Evolutionary conservation across 1,140 invertebrate genomes (phyloP).

Genomic region (Drosophila suzukii): DNA sequence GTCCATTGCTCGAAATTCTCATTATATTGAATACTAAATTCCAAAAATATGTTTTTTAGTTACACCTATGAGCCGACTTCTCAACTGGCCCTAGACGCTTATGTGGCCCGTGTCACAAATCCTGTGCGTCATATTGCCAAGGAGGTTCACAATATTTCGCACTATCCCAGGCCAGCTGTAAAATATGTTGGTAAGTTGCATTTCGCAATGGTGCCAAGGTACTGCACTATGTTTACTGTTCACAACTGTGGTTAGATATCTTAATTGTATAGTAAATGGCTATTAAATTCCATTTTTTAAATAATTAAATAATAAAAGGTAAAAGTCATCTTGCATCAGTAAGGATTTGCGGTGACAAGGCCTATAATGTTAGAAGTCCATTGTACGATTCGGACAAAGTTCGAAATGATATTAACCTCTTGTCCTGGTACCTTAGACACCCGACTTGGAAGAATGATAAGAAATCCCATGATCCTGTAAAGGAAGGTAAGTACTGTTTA

Average conservation of each 20-base stretch:
- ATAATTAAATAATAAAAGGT: slow-evolving; percentile 85
- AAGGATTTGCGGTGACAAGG: slow-evolving; percentile 91
- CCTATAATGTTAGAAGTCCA: slow-evolving; percentile 89
- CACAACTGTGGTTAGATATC: slow-evolving; percentile 43
- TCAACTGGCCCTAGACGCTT: slow-evolving; percentile 74
- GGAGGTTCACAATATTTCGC: slow-evolving; percentile 78
- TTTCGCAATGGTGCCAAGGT: neutral
- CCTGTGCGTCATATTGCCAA: slow-evolving; percentile 79
- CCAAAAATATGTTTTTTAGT: slow-evolving; percentile 4
- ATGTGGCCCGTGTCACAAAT: slow-evolving; percentile 78
- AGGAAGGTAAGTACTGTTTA: slow-evolving; percentile 76
- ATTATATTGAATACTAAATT: too few species aligned
- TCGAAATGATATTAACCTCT: slow-evolving; percentile 90
- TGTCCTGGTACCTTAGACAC: slow-evolving; percentile 91
- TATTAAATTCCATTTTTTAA: slow-evolving; percentile 85
- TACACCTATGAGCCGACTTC: slow-evolving; percentile 74
- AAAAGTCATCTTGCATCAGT: slow-evolving; percentile 91
- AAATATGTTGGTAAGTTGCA: slow-evolving; percentile 82
- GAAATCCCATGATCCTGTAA: slow-evolving; percentile 51
- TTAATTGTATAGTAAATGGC: slow-evolving; percentile 54
- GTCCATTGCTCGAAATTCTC: too few species aligned
- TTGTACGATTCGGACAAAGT: slow-evolving; percentile 83
- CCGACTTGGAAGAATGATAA: slow-evolving; percentile 85
- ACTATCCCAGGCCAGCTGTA: slow-evolving; percentile 72
- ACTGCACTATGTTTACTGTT: slow-evolving; percentile 14